Conservation (phyloP, 2,888 invertebrate species). For the Theodoxus fluviatilis region DNA sequence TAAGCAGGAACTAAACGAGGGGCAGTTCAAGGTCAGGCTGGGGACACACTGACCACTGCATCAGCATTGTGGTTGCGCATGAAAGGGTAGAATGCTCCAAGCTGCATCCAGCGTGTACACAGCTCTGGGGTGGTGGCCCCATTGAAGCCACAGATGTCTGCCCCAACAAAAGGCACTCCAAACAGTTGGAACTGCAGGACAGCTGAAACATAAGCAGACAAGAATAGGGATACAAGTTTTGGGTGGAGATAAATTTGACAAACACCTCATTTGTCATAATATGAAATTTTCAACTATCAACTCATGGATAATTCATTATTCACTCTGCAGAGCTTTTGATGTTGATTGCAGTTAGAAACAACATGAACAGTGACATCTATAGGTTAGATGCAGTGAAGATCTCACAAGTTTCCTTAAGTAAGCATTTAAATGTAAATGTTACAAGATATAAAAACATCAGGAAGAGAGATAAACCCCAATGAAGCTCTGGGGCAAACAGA, state of each 20-base stretch:
- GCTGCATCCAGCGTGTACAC: conserved; percentile 63
- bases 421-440: too few species aligned
- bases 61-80: conserved; percentile 63
- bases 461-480: too few species aligned
- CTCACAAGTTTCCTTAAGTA: too few species aligned
- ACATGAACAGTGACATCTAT: too few species aligned
- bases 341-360: too few species aligned
- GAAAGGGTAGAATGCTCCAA: conserved; percentile 64
- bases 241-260: neutral
- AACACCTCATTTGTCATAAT: too few species aligned
- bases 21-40: neutral
- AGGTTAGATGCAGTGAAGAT: too few species aligned
- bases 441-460: too few species aligned
- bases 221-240: neutral
- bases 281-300: neutral
- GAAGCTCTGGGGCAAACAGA: too few species aligned
- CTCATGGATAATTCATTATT: neutral
- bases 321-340: too few species aligned
- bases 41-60: conserved; percentile 25
- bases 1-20: neutral
- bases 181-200: conserved; percentile 72
- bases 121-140: conserved; percentile 58
- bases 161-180: conserved; percentile 62
- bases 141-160: conserved; percentile 63
- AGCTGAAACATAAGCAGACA: conserved; percentile 64